Evolutionary conservation across 2,113 vertebrate species (phyloP).

Genomic region (Thermophis baileyi): DNA sequence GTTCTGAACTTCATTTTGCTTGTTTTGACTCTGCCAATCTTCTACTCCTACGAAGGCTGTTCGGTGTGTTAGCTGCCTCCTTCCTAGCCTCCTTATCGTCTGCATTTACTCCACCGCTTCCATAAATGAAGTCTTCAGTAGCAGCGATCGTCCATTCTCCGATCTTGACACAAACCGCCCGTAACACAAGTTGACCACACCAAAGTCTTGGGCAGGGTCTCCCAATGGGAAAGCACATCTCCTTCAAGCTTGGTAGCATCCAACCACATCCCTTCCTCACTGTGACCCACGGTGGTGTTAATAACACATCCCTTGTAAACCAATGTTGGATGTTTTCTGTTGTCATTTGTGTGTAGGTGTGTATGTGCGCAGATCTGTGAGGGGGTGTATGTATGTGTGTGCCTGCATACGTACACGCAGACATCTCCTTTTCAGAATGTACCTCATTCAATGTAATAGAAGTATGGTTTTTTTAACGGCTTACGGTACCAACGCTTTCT

Average conservation of each 20-base stretch:
- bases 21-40: neutral
- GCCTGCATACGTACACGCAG: slow-evolving; percentile 33
- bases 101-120: neutral
- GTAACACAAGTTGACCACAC: neutral
- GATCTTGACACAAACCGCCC: neutral
- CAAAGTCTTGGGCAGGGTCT: neutral
- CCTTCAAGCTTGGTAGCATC: neutral
- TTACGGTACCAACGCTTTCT: slow-evolving; percentile 62
- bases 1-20: neutral
- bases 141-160: neutral
- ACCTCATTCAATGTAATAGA: slow-evolving; percentile 62
- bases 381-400: neutral
- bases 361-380: neutral
- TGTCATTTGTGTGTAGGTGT: slow-evolving; percentile 9
- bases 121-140: neutral
- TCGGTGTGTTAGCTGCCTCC: neutral
- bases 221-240: neutral
- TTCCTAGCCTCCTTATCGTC: neutral
- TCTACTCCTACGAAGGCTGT: neutral
- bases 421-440: slow-evolving; percentile 43
- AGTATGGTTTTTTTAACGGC: slow-evolving; percentile 65
- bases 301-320: slow-evolving; percentile 15
- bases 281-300: slow-evolving; percentile 31
- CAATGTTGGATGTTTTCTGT: slow-evolving; percentile 52
- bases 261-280: neutral